Evolutionary conservation across 2,797 vertebrate genomes (phyloP).

Genomic region (Lagodon rhomboides): DNA sequence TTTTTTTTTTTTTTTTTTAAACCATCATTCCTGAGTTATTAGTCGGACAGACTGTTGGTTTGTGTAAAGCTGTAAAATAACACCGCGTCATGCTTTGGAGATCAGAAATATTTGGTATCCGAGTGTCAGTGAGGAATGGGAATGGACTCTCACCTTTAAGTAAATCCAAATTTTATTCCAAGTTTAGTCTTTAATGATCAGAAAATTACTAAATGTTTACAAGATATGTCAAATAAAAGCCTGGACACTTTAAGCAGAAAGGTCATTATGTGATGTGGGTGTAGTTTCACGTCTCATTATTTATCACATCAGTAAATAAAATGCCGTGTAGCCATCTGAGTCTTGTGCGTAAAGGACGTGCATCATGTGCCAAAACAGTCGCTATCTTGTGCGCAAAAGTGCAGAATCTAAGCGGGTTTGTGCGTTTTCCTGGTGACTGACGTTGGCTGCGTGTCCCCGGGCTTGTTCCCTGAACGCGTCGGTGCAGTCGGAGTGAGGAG

Average conservation of each 20-base stretch:
- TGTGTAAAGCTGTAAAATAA: conserved; percentile 53
- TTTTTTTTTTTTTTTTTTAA: conserved; percentile 22
- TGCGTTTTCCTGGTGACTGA: background rate
- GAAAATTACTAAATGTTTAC: too few relatives aligned
- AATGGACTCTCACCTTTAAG: background rate
- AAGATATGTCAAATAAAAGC: background rate
- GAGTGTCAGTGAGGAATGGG: conserved; percentile 20
- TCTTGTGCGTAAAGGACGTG: background rate
- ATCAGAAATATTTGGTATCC: conserved; percentile 64
- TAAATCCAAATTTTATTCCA: background rate
- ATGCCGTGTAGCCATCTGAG: background rate
- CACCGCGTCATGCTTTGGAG: conserved; percentile 48
- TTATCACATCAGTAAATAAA: background rate
- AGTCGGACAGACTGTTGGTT: conserved; percentile 33
- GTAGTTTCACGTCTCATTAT: background rate
- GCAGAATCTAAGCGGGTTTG: background rate
- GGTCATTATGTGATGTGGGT: background rate
- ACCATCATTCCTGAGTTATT: conserved; percentile 56
- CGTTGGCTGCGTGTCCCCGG: background rate
- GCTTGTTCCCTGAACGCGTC: conserved; percentile 31
- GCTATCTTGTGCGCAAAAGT: background rate
- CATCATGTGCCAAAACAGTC: background rate
- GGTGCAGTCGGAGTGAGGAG: conserved; percentile 40
- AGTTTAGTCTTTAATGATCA: background rate
- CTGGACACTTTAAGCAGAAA: background rate